A percentile compares a stretch with the other conserved stretches of the same genome.
These are phyloP conservation scores for Pelosia muscerda DNA, from an alignment of 2,888 invertebrate species.

Conservation along the genomic window DNA sequence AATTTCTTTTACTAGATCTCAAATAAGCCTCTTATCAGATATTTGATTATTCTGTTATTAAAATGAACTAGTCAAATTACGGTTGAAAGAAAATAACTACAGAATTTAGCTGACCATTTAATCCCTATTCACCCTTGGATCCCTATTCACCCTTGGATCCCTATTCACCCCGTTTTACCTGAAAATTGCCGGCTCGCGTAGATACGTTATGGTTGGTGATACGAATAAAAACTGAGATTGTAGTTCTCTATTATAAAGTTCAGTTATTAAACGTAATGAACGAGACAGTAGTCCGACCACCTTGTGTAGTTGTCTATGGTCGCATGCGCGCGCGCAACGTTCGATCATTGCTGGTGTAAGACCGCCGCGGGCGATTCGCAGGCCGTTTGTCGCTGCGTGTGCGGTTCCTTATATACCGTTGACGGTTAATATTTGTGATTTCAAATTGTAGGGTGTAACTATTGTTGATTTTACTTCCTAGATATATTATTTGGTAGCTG, in stretches of 20 bases:
- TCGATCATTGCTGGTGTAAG: slow-evolving; percentile 41
- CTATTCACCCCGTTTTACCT: too few relatives aligned
- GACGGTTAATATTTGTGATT: neutral
- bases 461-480: neutral
- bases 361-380: slow-evolving; percentile 13
- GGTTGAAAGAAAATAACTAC: too few relatives aligned
- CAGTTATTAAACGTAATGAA: slow-evolving; percentile 2
- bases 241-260: neutral
- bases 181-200: too few relatives aligned
- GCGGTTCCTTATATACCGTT: slow-evolving; percentile 9
- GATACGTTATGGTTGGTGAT: too few relatives aligned
- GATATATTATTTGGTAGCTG: neutral
- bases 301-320: neutral
- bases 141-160: too few relatives aligned
- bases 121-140: too few relatives aligned
- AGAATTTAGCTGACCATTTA: too few relatives aligned
- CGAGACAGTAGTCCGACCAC: slow-evolving; percentile 32
- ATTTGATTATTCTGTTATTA: too few relatives aligned
- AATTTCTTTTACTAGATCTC: too few relatives aligned
- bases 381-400: slow-evolving; percentile 9
- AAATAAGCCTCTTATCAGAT: too few relatives aligned
- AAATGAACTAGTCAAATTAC: too few relatives aligned
- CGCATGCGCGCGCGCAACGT: slow-evolving; percentile 27
- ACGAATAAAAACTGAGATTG: neutral
- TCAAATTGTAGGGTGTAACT: neutral